phyloP scores from a whole-genome alignment of 2,113 vertebrate species.

The Malaclemys terrapin region DNA sequence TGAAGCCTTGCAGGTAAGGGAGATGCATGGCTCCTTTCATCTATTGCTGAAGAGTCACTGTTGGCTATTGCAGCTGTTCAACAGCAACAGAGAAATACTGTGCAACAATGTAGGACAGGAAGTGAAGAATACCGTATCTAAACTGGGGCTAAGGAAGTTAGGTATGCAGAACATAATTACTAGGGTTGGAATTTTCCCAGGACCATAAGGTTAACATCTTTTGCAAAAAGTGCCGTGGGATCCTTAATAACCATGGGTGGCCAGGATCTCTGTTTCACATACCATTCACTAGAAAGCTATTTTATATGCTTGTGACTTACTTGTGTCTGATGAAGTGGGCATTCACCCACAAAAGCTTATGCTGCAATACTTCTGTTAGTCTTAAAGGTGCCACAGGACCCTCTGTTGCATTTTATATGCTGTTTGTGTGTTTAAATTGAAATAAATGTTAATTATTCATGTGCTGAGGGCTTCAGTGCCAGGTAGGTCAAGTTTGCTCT shows the following conservation, averaged over 20 bases:
- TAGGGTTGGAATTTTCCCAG: background rate
- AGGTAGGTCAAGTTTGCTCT: background rate
- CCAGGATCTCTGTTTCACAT: background rate
- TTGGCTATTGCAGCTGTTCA: background rate
- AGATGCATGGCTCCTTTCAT: background rate
- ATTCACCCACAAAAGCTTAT: too few relatives aligned
- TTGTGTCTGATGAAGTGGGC: too few relatives aligned
- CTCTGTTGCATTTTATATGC: background rate
- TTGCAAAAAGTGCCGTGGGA: background rate
- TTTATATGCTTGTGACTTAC: background rate
- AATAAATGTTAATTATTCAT: background rate
- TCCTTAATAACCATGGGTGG: background rate
- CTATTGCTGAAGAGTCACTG: background rate
- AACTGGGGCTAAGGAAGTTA: too few relatives aligned
- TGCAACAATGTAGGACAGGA: rapidly evolving
- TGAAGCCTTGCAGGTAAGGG: background rate
- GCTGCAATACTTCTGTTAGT: too few relatives aligned
- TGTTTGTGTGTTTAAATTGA: background rate
- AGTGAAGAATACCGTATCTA: background rate
- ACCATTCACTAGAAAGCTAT: background rate
- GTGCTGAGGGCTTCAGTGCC: background rate
- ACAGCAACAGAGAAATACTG: background rate
- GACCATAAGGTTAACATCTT: background rate
- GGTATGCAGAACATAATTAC: background rate
- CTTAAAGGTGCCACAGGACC: too few relatives aligned